phyloP scores from a whole-genome alignment of 2,888 invertebrate genomes.

The Cylloceria caligata region DNA sequence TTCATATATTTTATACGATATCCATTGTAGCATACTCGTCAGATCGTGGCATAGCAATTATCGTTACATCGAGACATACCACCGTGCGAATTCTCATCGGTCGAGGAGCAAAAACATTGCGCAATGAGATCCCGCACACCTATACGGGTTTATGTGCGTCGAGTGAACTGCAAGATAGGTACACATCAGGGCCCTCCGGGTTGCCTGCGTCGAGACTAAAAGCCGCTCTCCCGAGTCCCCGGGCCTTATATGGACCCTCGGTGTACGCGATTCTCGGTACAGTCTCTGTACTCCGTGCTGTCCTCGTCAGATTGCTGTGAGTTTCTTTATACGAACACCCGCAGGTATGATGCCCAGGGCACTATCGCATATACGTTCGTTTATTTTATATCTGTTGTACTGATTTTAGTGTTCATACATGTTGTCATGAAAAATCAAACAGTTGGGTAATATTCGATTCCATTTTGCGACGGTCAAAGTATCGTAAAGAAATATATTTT shows the following conservation, averaged over 20 bases:
- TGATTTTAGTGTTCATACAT: not conserved
- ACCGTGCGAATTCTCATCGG: conserved; percentile 51
- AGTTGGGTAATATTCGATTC: conserved; percentile 22
- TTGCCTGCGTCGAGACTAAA: conserved; percentile 63
- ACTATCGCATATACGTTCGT: conserved; percentile 19
- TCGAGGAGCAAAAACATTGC: conserved; percentile 64
- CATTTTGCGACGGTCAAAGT: not conserved
- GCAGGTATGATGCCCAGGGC: conserved; percentile 13
- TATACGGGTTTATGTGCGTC: conserved; percentile 41
- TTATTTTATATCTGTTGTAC: conserved; percentile 24
- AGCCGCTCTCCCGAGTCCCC: conserved; percentile 63
- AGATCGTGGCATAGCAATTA: conserved; percentile 11
- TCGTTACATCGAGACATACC: conserved; percentile 27
- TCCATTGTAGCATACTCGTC: not conserved
- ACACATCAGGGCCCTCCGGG: conserved; percentile 52
- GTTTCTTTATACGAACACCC: conserved; percentile 10
- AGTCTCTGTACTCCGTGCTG: conserved; percentile 10
- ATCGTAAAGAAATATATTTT: conserved; percentile 5
- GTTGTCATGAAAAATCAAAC: conserved; percentile 8
- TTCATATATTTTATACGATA: not conserved
- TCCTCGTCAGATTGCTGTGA: conserved; percentile 26
- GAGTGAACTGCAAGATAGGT: conserved; percentile 53
- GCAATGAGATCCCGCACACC: conserved; percentile 49
- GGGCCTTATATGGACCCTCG: conserved; percentile 67
- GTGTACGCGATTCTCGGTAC: conserved; percentile 67